Base-by-base conservation (phyloP, 2,888 invertebrate genomes). In the Stenodera caucasica region DNA sequence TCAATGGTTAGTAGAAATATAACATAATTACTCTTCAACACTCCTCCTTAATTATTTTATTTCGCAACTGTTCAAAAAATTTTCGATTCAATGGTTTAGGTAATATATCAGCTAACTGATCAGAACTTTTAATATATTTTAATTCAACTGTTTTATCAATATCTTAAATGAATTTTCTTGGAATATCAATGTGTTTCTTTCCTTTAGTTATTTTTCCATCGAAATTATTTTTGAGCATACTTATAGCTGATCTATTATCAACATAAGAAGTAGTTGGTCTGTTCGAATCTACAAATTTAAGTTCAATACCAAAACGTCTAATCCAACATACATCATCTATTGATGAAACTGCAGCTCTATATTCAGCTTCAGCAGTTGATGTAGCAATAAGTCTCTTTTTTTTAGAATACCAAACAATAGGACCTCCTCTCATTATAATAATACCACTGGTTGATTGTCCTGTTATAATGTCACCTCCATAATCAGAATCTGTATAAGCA, bases 261-360 rank as follows among this genome's bases (percentile, higher is more conserved):
- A 75, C 56, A 50, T 40, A 65, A n/a, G 61, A 30, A 23, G 26
- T 52, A 12, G 70, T 72, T 0, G 73, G 74, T 57, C 67, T 11
- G 45, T 45, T 57, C 1, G 58, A 9, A n/a, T 67, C 61, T 23
- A 61, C n/a, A 11, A 67, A 51, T 49, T 56, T 23, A 9, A 74
- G 49, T 67, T 74, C 71, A 3, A 23, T 58, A 40, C 60, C 68
- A 18, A 73, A 45, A 18, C 71, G 61, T 37, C 69, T 57, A 11
- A 73, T 66, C 73, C 74, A 74, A 57, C 73, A 70, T 12, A 74
- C 61, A 18, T 75, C 75, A 49, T 74, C 66, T 50, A 74, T 74
- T 5, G 66, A 53, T 8, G 67, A 65, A 4, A 70, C 72, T 21
- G 72, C 72, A 6, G 74, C 72, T 60, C 75, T 62, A 65, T 74